Evolutionary conservation across 2,797 vertebrate species (phyloP), one percentile per base, ranked within the genome.

Genomic region (Stomatorhinus walkeri): DNA sequence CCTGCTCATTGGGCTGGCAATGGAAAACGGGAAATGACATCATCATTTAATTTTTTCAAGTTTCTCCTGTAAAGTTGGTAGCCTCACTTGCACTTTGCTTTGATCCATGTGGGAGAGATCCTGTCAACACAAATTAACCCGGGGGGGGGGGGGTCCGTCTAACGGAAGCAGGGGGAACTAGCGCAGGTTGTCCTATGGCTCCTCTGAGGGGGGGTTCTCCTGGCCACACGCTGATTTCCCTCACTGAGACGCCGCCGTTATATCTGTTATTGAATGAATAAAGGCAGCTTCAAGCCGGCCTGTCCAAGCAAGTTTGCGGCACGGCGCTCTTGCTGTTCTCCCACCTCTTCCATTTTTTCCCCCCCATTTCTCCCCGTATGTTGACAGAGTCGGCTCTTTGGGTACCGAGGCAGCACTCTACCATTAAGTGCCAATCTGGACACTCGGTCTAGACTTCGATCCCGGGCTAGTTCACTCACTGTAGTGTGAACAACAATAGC

Each of bases 201-300:
- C 61, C 9, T 68, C 90, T 89, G 40, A 91, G 90, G 89, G 91
- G 89, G 90, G 90, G 93, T 93, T 92, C 90, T 92, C 91, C 92
- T 90, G 89, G 93, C 91, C 91, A 94, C 93, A 94, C 95, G 95
- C 94, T 92, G 91, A 93, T 94, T 95, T 94, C 91, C 90, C 92
- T 94, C 93, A 90, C 92, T 91, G 92, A 94, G 93, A 94, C 93
- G 93, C 94, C 94, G 93, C 94, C 94, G 93, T 93, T 95, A 90
- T 93, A 94, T 95, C 93, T 95, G 95, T 95, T 94, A 95, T 94
- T 91, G 91, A 89, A 90, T 86, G 92, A 93, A 94, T 91, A 94
- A 94, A 93, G 91, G 91, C 91, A 36, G 48, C 12, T 59, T 49
- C 28, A 52, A 52, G 59, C 49, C 61, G 7, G 46, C 19, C 32